These are phyloP conservation scores for Papilio polyxenes DNA, from an alignment of 1,140 invertebrate genomes.

Conservation along the genomic window DNA sequence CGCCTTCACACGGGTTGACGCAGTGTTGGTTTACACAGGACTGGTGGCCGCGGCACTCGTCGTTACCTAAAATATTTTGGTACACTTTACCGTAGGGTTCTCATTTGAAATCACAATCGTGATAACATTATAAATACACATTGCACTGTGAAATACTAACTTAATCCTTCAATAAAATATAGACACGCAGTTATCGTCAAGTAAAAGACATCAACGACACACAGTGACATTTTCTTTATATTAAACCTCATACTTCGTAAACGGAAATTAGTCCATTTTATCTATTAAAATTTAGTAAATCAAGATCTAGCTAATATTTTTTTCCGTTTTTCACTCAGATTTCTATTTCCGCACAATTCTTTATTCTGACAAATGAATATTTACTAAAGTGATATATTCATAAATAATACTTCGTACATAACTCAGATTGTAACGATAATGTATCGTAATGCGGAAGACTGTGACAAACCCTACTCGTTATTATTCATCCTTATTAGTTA, in stretches of 20 bases:
- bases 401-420: not conserved
- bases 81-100: not conserved
- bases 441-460: not conserved
- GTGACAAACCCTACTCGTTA: constrained; percentile 3
- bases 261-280: too few species aligned
- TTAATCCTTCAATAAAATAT: not conserved
- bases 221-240: not conserved
- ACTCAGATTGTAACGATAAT: constrained; percentile 1
- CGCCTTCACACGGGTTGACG: constrained; percentile 88
- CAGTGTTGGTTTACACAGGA: constrained; percentile 90
- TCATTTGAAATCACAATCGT: not conserved
- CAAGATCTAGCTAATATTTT: not conserved
- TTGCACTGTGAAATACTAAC: not conserved
- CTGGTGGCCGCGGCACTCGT: constrained; percentile 83
- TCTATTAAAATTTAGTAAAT: not conserved
- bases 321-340: not conserved
- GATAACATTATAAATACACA: not conserved
- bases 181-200: not conserved
- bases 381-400: not conserved
- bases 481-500: not conserved
- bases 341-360: not conserved
- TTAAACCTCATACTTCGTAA: too few species aligned
- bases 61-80: constrained; percentile 73
- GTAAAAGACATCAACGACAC: not conserved
- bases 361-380: not conserved